Conservation (phyloP, 2,888 invertebrate genomes). For the Limulus polyphemus region DNA sequence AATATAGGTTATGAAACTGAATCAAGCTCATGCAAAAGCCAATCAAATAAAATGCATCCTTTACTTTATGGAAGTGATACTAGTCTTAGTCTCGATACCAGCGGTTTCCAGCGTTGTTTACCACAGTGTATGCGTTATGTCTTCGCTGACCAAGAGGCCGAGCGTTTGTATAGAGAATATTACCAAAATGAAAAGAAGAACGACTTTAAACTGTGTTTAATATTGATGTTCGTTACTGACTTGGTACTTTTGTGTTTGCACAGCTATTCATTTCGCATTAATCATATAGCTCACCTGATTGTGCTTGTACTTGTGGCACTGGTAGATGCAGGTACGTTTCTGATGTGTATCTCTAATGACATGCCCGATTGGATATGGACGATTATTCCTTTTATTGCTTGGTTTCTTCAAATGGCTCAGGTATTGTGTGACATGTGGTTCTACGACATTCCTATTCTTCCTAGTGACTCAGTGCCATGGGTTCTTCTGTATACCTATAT, state of each 20-base stretch:
- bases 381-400: conserved; percentile 24
- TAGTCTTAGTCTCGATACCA: conserved; percentile 24
- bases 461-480: conserved; percentile 56
- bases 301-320: conserved; percentile 32
- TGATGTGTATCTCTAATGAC: conserved; percentile 9
- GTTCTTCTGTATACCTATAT: conserved; percentile 56
- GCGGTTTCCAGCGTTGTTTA: conserved; percentile 26
- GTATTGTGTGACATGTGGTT: conserved; percentile 35
- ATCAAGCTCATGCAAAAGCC: no score
- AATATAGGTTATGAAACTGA: no score
- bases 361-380: conserved; percentile 28
- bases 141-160: conserved; percentile 50
- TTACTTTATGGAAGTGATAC: conserved; percentile 19
- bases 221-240: conserved; percentile 36
- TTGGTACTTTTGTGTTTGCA: conserved; percentile 19
- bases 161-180: conserved; percentile 57
- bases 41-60: conserved; percentile 1
- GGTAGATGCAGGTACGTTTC: conserved; percentile 13
- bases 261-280: conserved; percentile 7
- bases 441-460: conserved; percentile 45
- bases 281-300: conserved; percentile 7
- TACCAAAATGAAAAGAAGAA: conserved; percentile 56
- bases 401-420: conserved; percentile 45
- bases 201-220: conserved; percentile 52
- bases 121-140: conserved; percentile 37